phyloP scores from a whole-genome alignment of 2,113 vertebrate species.

The Barnardius zonarius region DNA sequence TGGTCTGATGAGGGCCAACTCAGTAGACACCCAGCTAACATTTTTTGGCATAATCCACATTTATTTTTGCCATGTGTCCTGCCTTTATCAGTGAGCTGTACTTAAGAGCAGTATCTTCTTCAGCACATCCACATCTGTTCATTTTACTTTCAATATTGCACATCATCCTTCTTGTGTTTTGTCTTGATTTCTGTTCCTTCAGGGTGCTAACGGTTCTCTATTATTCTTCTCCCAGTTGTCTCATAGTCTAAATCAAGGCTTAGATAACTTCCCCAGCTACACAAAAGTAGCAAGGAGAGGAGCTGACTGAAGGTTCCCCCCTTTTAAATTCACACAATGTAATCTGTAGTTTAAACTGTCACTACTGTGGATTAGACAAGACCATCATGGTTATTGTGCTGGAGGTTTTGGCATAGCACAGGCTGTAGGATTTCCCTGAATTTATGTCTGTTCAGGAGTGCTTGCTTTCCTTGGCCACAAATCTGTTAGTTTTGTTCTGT shows the following conservation, averaged over 20 bases:
- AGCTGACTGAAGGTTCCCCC: neutral
- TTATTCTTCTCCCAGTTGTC: neutral
- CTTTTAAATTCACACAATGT: neutral
- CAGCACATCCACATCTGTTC: neutral
- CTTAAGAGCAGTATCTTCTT: neutral
- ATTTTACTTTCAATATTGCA: neutral
- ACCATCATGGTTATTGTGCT: neutral
- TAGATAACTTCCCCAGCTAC: neutral
- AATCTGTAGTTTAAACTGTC: neutral
- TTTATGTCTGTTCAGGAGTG: neutral
- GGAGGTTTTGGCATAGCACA: neutral
- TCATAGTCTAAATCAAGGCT: neutral
- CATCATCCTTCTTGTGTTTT: neutral
- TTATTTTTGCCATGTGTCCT: neutral
- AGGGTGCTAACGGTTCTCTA: neutral
- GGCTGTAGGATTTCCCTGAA: neutral
- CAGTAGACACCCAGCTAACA: neutral
- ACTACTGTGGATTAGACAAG: neutral
- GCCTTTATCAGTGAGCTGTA: neutral
- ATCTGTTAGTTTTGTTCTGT: neutral
- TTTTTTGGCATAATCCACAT: neutral
- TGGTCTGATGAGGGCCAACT: neutral
- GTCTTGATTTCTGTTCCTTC: neutral
- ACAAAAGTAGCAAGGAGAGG: neutral
- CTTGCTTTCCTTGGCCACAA: conserved; percentile 4